Evolutionary conservation across 2,113 vertebrate species (phyloP).

Genomic region (Boulengeromyrus knoepffleri): DNA sequence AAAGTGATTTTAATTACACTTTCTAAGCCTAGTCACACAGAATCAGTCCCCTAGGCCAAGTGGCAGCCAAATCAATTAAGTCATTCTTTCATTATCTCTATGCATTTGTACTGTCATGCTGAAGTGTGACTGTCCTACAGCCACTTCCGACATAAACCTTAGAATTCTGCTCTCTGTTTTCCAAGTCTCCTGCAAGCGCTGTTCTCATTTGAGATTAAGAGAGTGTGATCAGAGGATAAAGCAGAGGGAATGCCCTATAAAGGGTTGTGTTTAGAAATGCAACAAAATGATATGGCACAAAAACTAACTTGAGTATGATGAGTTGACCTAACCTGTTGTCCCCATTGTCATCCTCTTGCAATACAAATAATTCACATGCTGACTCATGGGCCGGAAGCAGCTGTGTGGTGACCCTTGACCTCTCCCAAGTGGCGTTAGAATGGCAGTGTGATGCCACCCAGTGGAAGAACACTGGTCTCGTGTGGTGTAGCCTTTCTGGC

Average conservation of each 20-base stretch:
- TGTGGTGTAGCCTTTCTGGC: background rate
- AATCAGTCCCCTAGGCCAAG: background rate
- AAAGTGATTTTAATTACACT: background rate
- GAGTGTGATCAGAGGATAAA: background rate
- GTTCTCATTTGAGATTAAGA: background rate
- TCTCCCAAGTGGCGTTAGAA: background rate
- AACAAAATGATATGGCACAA: background rate
- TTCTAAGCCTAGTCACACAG: background rate
- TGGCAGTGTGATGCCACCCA: background rate
- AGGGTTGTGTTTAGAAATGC: background rate
- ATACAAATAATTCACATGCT: background rate
- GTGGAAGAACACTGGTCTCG: background rate
- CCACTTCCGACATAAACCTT: background rate
- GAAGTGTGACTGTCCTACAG: background rate
- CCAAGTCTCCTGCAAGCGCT: background rate
- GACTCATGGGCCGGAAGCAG: background rate
- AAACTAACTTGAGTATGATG: background rate
- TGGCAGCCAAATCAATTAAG: conserved; percentile 2
- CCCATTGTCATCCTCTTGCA: background rate
- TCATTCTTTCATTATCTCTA: background rate
- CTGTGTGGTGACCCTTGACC: background rate
- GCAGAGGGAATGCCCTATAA: background rate
- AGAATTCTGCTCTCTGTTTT: background rate
- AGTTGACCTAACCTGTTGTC: background rate
- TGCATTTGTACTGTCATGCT: background rate